Base-by-base conservation (phyloP, 1,140 invertebrate species). In the Andrena cerasifolii region DNA sequence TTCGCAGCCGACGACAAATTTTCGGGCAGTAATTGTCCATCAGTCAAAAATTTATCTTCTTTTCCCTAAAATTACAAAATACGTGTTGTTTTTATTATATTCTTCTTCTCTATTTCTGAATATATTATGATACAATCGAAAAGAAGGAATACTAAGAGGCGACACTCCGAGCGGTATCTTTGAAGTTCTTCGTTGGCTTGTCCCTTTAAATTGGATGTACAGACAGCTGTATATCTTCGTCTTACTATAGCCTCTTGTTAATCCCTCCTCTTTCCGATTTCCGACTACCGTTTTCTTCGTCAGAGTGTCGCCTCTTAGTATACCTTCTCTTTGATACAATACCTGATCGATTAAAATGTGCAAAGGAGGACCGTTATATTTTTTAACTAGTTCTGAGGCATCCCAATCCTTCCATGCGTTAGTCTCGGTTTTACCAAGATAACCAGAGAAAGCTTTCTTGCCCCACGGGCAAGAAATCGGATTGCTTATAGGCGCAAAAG, bases 401-500 rank as follows among this genome's bases (percentile, higher is more conserved):
- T 99, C 99, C 95, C 97, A 99, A 71, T 96, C 93, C 2, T 94
- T 93, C 98, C 98, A 99, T 21, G 92, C 90, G 78, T 94, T 86
- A 86, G 95, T 88, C 47, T 95, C 92, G 43, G 94, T 87, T 49
- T 90, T 91, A 59, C 98, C 98, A 24, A 99, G 93, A 90, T 99
- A 99, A 7, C 96, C 97, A 73, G 91, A 92, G 77, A 99, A 97
- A 12, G 97, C 97, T 90, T 97, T 98, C 53, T 95, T 92, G 1
- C 98, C 98, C 98, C 98, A 99, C 4, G 95, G 94, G 87, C 96
- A 96, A 51, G 95, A 92, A 16, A 93, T 94, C 0, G 99, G 98
- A 93, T 99, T 98, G 63, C 96, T 96, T 88, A 99, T 99, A 0
- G 99, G 98, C 26, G 99, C 95, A 94, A 99, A 99, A n/a, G 98